phyloP scores from a whole-genome alignment of 2,888 invertebrate species.

The Mellilla xanthometata region DNA sequence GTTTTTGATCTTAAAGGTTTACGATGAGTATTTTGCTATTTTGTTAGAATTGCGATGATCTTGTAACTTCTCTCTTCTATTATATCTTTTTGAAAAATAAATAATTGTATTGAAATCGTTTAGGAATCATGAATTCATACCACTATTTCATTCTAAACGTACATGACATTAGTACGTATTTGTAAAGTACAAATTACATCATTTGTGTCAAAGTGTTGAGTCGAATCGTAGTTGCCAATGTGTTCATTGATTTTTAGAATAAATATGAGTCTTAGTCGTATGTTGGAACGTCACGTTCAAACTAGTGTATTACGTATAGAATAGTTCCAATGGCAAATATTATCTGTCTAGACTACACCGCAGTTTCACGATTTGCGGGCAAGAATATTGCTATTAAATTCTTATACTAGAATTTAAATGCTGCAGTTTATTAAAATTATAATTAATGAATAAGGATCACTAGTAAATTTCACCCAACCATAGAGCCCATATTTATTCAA shows the following conservation, averaged over 20 bases:
- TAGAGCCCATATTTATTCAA: too few species aligned
- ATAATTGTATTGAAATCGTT: too few species aligned
- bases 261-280: conserved; percentile 31
- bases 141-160: too few species aligned
- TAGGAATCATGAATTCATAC: too few species aligned
- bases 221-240: conserved; percentile 1
- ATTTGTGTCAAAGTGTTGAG: background rate
- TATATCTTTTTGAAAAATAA: too few species aligned
- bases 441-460: too few species aligned
- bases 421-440: too few species aligned
- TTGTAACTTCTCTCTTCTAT: background rate
- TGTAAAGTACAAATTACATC: conserved; percentile 7
- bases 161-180: background rate
- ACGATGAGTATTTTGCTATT: background rate
- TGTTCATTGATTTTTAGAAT: conserved; percentile 31
- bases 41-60: background rate
- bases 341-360: background rate
- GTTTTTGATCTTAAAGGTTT: conserved; percentile 13
- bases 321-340: conserved; percentile 4
- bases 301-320: conserved; percentile 5
- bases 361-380: background rate
- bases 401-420: too few species aligned
- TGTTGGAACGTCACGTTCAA: conserved; percentile 25
- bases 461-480: too few species aligned
- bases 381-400: too few species aligned